Evolutionary conservation across 1,140 invertebrate genomes (phyloP).

Genomic region (Drosophila aff.): DNA sequence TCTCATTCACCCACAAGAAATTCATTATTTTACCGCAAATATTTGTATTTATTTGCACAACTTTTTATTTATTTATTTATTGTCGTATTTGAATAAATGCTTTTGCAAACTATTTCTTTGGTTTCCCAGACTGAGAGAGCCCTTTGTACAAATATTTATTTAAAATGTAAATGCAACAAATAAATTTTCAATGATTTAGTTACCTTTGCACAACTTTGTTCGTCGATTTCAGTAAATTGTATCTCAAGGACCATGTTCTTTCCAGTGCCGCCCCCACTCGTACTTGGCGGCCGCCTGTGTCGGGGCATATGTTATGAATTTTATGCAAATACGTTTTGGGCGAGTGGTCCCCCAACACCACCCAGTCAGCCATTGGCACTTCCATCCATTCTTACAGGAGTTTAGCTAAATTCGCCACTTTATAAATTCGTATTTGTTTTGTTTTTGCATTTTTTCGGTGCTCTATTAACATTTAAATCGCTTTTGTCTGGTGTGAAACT

Average conservation of each 20-base stretch:
- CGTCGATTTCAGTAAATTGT: neutral
- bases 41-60: neutral
- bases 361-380: constrained; percentile 56
- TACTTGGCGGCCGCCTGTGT: constrained; percentile 13
- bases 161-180: constrained; percentile 1
- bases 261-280: constrained; percentile 7
- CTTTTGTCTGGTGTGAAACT: constrained; percentile 22
- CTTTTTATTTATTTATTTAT: neutral
- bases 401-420: constrained; percentile 52
- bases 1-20: neutral
- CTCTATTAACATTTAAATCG: constrained; percentile 67
- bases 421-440: constrained; percentile 42
- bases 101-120: neutral
- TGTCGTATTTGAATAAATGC: neutral
- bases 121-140: neutral
- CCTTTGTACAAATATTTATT: neutral
- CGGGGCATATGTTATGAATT: constrained; percentile 72
- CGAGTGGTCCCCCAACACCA: constrained; percentile 76
- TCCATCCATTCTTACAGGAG: constrained; percentile 23
- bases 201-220: neutral
- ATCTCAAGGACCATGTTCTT: constrained; percentile 6
- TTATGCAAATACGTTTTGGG: constrained; percentile 68
- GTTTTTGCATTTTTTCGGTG: constrained; percentile 8
- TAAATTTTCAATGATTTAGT: neutral
- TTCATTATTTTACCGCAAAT: neutral